Evolutionary conservation across 2,113 vertebrate genomes (phyloP).

Genomic region (Opisthocomus hoazin): DNA sequence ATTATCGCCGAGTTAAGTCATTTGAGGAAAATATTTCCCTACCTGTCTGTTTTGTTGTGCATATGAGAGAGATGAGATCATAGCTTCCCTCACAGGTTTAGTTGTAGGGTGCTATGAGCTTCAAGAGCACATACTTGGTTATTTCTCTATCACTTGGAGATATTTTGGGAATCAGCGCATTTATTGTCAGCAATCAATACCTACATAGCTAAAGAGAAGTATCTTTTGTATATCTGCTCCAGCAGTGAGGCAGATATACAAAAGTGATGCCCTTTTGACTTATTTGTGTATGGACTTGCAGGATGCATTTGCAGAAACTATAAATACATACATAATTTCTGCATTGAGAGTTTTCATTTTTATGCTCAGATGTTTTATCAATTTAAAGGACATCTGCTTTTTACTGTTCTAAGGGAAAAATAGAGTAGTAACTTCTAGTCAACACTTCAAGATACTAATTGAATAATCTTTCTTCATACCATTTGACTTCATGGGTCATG

Average conservation of each 20-base stretch:
- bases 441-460: neutral
- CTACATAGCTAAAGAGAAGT: neutral
- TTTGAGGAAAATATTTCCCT: neutral
- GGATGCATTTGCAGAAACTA: neutral
- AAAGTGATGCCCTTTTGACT: neutral
- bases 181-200: neutral
- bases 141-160: neutral
- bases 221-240: neutral
- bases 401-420: neutral
- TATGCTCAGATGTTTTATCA: neutral
- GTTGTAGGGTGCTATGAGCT: neutral
- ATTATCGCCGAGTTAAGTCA: slow-evolving; percentile 2
- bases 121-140: neutral
- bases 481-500: neutral
- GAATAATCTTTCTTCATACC: slow-evolving; percentile 31
- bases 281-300: neutral
- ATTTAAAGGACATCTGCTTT: neutral
- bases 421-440: slow-evolving; percentile 1
- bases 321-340: neutral
- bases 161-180: neutral
- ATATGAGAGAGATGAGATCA: neutral
- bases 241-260: neutral
- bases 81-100: neutral
- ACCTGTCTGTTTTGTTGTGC: neutral
- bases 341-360: neutral